Percentiles rank a stretch among this genome's conserved stretches.
phyloP scores from a whole-genome alignment of 2,797 vertebrate genomes.

The Pelodytes ibericus region DNA sequence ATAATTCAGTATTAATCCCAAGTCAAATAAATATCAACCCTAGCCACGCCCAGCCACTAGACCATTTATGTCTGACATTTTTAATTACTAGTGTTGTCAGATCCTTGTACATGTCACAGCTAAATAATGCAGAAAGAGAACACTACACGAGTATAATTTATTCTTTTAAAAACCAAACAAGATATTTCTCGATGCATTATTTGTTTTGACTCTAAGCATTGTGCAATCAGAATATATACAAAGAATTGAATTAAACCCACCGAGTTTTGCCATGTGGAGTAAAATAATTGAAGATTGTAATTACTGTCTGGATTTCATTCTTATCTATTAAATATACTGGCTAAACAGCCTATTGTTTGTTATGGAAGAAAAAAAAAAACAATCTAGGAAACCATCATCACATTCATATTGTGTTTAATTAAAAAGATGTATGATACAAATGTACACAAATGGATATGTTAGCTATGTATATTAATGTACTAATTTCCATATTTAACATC shows the following conservation, averaged over 20 bases:
- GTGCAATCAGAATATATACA: constrained; percentile 26
- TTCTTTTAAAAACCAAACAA: constrained; percentile 2
- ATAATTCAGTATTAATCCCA: not conserved
- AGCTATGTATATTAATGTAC: too few relatives aligned
- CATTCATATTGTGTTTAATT: constrained; percentile 8
- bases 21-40: not conserved
- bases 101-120: not conserved
- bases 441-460: not conserved
- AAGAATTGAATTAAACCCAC: constrained; percentile 16
- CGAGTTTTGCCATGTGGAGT: not conserved
- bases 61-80: not conserved
- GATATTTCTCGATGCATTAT: not conserved
- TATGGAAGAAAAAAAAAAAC: not conserved
- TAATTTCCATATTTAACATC: not conserved
- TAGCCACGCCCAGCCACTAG: not conserved
- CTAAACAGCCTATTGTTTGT: constrained; percentile 26
- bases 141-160: not conserved
- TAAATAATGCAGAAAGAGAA: not conserved
- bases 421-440: not conserved
- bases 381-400: constrained; percentile 15
- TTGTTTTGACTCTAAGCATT: constrained; percentile 21
- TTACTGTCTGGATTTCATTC: constrained; percentile 26
- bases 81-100: not conserved
- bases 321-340: constrained; percentile 21
- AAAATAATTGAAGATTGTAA: constrained; percentile 25